phyloP scores from a whole-genome alignment of 1,140 invertebrate genomes.

The Oncopodura yosiiana region DNA sequence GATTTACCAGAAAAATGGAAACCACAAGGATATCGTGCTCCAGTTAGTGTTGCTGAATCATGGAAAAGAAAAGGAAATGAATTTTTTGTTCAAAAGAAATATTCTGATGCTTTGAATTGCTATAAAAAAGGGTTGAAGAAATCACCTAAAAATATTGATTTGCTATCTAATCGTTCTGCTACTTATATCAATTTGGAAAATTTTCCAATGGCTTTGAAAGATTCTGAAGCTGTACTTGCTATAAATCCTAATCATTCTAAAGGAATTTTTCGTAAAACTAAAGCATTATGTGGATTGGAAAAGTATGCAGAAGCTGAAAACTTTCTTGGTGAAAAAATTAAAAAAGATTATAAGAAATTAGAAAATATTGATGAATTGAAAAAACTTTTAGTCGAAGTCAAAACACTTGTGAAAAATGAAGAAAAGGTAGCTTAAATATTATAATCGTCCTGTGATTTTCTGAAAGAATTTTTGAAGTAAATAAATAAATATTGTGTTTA shows the following conservation, averaged over 20 bases:
- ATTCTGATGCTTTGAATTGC: not conserved
- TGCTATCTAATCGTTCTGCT: not conserved
- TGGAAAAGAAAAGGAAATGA: slow-evolving; percentile 2
- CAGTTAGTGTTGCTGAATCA: too few relatives aligned
- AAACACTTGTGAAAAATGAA: too few relatives aligned
- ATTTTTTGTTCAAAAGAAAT: not conserved
- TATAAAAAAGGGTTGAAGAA: not conserved
- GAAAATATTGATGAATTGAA: too few relatives aligned
- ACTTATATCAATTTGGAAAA: not conserved
- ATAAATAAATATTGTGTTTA: too few relatives aligned
- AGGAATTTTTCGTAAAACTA: not conserved
- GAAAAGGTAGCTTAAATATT: too few relatives aligned
- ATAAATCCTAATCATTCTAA: not conserved
- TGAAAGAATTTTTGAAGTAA: too few relatives aligned
- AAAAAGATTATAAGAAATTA: too few relatives aligned
- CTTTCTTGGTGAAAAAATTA: not conserved
- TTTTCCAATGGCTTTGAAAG: not conserved
- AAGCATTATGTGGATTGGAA: not conserved
- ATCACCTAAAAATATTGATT: not conserved
- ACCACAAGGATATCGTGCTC: too few relatives aligned
- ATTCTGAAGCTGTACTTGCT: not conserved
- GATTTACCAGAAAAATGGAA: not conserved
- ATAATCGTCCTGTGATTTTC: too few relatives aligned
- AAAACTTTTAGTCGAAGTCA: too few relatives aligned
- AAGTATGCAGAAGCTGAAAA: not conserved